Evolutionary conservation across 1,140 invertebrate species (phyloP).

Genomic region (Nylanderia fulva): DNA sequence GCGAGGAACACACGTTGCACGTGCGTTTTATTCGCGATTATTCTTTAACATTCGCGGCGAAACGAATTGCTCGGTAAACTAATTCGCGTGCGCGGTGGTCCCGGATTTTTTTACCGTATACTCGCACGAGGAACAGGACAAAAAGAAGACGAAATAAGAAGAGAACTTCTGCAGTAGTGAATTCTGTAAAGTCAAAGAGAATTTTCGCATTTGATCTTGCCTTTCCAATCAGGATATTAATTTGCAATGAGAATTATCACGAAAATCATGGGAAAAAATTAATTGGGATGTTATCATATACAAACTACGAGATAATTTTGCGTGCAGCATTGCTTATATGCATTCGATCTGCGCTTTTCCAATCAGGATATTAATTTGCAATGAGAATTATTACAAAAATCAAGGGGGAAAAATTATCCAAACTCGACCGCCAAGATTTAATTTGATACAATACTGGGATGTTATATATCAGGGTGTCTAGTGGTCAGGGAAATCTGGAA

Average conservation of each 20-base stretch:
- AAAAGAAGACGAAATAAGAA: neutral
- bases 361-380: neutral
- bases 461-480: no score
- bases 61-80: slow-evolving; percentile 26
- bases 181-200: no score
- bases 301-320: no score
- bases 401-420: neutral
- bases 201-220: no score
- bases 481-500: no score
- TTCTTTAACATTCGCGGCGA: neutral
- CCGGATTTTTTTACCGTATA: neutral
- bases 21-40: neutral
- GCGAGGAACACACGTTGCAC: neutral
- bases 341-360: neutral
- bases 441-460: no score
- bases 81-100: slow-evolving; percentile 8
- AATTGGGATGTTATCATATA: neutral
- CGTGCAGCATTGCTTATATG: no score
- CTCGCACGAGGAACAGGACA: neutral
- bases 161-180: no score
- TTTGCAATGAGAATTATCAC: neutral
- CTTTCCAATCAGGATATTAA: neutral
- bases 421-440: no score
- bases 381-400: neutral
- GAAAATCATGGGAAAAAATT: neutral